Evolutionary conservation across 2,113 vertebrate species (phyloP).

Genomic region (Lamprologus callipterus): DNA sequence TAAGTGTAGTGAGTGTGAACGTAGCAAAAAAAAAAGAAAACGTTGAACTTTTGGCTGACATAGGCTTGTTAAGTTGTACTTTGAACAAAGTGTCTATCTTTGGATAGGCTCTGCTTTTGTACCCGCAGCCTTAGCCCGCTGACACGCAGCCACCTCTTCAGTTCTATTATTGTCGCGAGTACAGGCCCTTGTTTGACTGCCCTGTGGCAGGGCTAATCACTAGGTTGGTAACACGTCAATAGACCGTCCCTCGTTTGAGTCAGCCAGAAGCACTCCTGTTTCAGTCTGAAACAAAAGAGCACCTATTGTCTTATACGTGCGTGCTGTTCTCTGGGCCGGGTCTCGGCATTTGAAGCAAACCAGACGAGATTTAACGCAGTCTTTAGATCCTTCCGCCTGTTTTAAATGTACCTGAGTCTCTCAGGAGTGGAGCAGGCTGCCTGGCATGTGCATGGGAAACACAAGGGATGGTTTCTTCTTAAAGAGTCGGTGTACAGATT

Average conservation of each 20-base stretch:
- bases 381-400: not conserved
- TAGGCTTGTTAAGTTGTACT: not conserved
- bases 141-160: not conserved
- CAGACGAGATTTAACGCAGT: not conserved
- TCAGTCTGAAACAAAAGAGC: not conserved
- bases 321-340: not conserved
- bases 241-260: not conserved
- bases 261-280: not conserved
- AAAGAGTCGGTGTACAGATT: not conserved
- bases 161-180: not conserved
- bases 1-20: not conserved
- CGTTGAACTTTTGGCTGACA: accelerated
- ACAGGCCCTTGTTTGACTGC: not conserved
- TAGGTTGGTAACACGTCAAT: not conserved
- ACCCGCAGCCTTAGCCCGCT: not conserved
- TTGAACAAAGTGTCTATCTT: not conserved
- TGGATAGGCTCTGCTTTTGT: not conserved
- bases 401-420: not conserved
- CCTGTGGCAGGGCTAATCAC: not conserved
- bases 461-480: not conserved
- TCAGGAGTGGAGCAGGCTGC: not conserved
- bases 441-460: not conserved
- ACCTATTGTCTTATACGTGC: not conserved
- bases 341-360: not conserved
- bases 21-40: not conserved